Percentiles rank a stretch among this genome's conserved stretches.
These are phyloP conservation scores for Palloptera scutellata DNA, from an alignment of 2,888 invertebrate genomes.

Conservation along the genomic window DNA sequence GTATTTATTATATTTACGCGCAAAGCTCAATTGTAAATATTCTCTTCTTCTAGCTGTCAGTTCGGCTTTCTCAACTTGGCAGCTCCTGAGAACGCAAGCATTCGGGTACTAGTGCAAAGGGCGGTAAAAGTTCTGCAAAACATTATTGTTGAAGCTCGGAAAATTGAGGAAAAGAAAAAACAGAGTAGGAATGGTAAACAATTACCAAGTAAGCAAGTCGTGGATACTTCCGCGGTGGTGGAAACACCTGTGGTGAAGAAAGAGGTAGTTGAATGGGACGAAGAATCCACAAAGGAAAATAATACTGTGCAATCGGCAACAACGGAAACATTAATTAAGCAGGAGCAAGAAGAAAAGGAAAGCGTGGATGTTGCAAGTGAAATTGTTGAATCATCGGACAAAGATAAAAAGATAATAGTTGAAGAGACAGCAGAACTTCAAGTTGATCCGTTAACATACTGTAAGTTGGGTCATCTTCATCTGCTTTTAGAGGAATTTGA, in stretches of 20 bases:
- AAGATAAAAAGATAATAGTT: conserved; percentile 47
- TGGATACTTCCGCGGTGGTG: conserved; percentile 28
- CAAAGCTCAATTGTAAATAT: background rate
- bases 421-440: conserved; percentile 44
- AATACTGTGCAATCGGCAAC: conserved; percentile 14
- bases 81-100: conserved; percentile 80
- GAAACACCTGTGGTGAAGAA: conserved; percentile 36
- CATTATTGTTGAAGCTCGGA: conserved; percentile 67
- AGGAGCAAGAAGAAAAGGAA: background rate
- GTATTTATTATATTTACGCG: conserved; percentile 63
- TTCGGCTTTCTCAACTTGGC: conserved; percentile 89
- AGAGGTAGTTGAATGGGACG: conserved; percentile 44
- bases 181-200: conserved; percentile 37
- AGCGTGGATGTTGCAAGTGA: background rate
- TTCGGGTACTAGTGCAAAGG: conserved; percentile 81
- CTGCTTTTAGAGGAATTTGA: conserved; percentile 90
- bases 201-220: background rate
- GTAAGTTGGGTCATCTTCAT: conserved; percentile 95
- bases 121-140: conserved; percentile 86
- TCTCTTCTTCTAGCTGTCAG: conserved; percentile 74
- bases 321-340: conserved; percentile 13
- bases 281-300: conserved; percentile 38
- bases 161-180: conserved; percentile 31
- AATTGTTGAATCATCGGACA: background rate
- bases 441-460: conserved; percentile 87